These are phyloP conservation scores for Labroides dimidiatus DNA, from an alignment of 2,797 vertebrate genomes.

Conservation along the genomic window DNA sequence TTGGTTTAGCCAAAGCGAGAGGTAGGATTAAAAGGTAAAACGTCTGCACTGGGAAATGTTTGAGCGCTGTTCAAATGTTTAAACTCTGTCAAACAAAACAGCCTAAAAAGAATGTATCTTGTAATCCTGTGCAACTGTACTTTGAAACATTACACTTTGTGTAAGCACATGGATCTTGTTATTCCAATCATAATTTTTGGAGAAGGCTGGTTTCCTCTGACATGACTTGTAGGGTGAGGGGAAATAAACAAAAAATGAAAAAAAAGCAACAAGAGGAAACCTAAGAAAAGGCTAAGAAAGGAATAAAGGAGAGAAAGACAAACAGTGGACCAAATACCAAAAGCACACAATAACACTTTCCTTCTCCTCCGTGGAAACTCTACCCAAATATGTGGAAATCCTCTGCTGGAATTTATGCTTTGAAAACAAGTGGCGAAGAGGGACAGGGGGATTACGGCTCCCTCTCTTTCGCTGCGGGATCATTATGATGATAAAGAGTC, in stretches of 20 bases:
- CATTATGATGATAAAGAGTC: slow-evolving; percentile 82
- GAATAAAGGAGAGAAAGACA: slow-evolving; percentile 1
- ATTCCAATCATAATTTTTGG: slow-evolving; percentile 72
- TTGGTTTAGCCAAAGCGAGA: slow-evolving; percentile 72
- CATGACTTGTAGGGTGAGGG: slow-evolving; percentile 44
- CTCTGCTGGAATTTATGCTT: slow-evolving; percentile 73
- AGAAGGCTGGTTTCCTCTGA: slow-evolving; percentile 51
- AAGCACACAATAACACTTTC: slow-evolving; percentile 49
- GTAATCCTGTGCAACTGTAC: slow-evolving; percentile 58
- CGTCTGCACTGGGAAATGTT: slow-evolving; percentile 73
- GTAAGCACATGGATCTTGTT: slow-evolving; percentile 81
- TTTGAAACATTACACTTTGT: slow-evolving; percentile 71
- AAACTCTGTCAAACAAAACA: slow-evolving; percentile 67
- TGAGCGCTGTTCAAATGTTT: slow-evolving; percentile 69
- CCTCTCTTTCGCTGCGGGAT: slow-evolving; percentile 67
- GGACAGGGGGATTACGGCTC: slow-evolving; percentile 69
- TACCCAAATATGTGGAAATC: slow-evolving; percentile 81
- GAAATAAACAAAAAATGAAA: slow-evolving; percentile 17
- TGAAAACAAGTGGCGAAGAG: slow-evolving; percentile 70
- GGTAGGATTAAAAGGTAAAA: slow-evolving; percentile 72
- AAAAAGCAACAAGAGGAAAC: slow-evolving; percentile 14
- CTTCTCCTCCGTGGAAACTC: slow-evolving; percentile 68
- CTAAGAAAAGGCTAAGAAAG: slow-evolving; percentile 20
- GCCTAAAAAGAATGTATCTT: not conserved
- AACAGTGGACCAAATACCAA: slow-evolving; percentile 15